Conservation (phyloP, 2,113 vertebrate genomes). For the Protomyctophum bolini region DNA sequence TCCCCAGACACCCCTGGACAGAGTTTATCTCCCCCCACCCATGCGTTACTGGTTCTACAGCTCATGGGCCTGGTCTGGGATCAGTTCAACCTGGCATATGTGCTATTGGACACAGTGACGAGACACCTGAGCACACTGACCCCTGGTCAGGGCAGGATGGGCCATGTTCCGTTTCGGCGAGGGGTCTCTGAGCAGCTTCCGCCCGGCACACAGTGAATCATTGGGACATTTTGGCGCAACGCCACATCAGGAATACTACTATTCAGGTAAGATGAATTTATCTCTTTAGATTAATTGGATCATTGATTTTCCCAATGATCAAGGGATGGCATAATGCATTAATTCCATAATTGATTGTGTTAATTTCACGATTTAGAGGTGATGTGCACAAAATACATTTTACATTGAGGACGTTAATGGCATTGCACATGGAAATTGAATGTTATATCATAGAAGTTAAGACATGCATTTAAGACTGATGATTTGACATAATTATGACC, state of each 20-base stretch:
- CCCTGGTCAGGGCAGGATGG: not conserved
- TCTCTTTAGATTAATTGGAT: not conserved
- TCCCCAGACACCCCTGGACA: not conserved
- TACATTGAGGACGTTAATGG: too few relatives aligned
- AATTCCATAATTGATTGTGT: too few relatives aligned
- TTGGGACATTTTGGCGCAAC: not conserved
- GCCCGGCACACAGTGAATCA: not conserved
- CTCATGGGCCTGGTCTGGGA: not conserved
- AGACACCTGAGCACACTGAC: not conserved
- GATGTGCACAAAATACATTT: too few relatives aligned
- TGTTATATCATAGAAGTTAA: too few relatives aligned
- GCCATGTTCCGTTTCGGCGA: not conserved
- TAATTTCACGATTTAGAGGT: too few relatives aligned
- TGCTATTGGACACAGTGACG: not conserved
- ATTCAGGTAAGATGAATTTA: constrained; percentile 12
- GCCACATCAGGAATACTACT: constrained; percentile 1
- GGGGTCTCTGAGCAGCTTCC: not conserved
- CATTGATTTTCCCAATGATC: not conserved
- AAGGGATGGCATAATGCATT: too few relatives aligned
- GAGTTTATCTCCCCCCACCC: not conserved
- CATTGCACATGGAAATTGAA: too few relatives aligned
- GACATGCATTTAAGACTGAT: too few relatives aligned
- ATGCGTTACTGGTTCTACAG: not conserved
- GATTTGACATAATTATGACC: too few relatives aligned
- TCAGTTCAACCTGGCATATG: not conserved